A percentile compares a stretch with the other conserved stretches of the same genome.
These are phyloP conservation scores for Thalassophryne amazonica DNA, from an alignment of 2,797 vertebrate species.

Conservation along the genomic window DNA sequence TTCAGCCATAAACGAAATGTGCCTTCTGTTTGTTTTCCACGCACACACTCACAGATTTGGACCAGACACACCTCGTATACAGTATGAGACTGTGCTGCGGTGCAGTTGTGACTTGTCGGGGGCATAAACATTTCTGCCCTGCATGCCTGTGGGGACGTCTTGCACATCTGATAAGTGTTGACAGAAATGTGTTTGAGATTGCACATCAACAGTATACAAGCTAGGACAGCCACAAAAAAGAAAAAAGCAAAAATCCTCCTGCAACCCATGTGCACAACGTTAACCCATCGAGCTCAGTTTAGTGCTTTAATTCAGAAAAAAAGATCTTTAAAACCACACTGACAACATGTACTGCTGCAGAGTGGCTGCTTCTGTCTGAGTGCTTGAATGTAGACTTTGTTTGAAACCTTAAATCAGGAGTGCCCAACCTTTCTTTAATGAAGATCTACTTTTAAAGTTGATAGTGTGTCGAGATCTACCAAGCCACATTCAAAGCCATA, in stretches of 20 bases:
- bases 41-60: not conserved
- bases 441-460: too few relatives aligned
- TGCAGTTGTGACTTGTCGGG: constrained; percentile 46
- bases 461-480: too few relatives aligned
- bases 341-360: too few relatives aligned
- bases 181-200: constrained; percentile 48
- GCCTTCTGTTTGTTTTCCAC: not conserved
- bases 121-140: constrained; percentile 52
- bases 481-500: too few relatives aligned
- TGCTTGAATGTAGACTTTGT: too few relatives aligned
- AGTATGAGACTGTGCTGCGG: constrained; percentile 19
- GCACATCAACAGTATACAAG: constrained; percentile 21
- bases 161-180: constrained; percentile 59
- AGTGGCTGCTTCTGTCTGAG: too few relatives aligned
- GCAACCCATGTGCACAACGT: constrained; percentile 38
- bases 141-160: constrained; percentile 37
- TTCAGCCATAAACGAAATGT: constrained; percentile 46
- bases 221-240: constrained; percentile 23
- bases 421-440: too few relatives aligned
- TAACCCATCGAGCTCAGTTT: constrained; percentile 43
- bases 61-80: constrained; percentile 1
- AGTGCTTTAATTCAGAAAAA: too few relatives aligned
- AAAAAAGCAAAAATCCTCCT: constrained; percentile 33
- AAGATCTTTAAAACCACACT: too few relatives aligned
- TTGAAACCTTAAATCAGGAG: too few relatives aligned